Evolutionary conservation across 2,888 invertebrate genomes (phyloP).

Genomic region (Drosophila mimica): DNA sequence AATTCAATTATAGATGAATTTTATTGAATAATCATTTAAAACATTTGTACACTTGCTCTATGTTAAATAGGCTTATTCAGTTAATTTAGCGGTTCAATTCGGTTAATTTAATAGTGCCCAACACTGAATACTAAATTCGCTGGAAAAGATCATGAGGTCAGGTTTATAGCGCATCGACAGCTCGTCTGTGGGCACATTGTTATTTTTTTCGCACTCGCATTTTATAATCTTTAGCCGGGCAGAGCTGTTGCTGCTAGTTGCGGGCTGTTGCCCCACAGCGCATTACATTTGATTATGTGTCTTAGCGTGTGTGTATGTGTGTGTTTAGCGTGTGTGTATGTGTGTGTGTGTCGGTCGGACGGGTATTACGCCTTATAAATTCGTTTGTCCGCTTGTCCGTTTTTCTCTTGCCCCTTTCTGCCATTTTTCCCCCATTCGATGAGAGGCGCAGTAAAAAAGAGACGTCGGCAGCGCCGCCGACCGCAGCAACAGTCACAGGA

Average conservation of each 20-base stretch:
- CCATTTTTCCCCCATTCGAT: conserved; percentile 1
- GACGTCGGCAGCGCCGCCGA: conserved; percentile 11
- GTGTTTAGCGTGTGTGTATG: conserved; percentile 21
- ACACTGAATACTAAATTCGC: conserved; percentile 11
- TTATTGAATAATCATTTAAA: neutral
- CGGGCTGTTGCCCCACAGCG: conserved; percentile 74
- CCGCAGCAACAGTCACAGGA: conserved; percentile 72
- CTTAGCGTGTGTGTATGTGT: conserved; percentile 30
- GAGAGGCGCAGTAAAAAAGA: neutral
- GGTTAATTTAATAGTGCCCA: conserved; percentile 14
- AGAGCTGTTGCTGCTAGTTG: conserved; percentile 64
- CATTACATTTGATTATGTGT: conserved; percentile 77
- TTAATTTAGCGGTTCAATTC: conserved; percentile 7
- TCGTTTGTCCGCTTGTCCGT: conserved; percentile 35
- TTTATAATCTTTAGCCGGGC: conserved; percentile 55
- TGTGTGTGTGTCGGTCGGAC: conserved; percentile 27
- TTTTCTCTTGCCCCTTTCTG: conserved; percentile 22
- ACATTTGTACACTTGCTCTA: neutral
- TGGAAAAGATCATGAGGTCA: conserved; percentile 28
- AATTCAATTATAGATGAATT: neutral
- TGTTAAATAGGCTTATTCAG: neutral
- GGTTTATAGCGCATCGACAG: conserved; percentile 31
- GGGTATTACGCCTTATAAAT: conserved; percentile 72
- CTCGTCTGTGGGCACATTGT: conserved; percentile 27
- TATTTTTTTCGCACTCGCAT: conserved; percentile 41